These are phyloP conservation scores for Phyllotis vaccarum DNA, from an alignment of 2,797 vertebrate species.

Conservation along the genomic window DNA sequence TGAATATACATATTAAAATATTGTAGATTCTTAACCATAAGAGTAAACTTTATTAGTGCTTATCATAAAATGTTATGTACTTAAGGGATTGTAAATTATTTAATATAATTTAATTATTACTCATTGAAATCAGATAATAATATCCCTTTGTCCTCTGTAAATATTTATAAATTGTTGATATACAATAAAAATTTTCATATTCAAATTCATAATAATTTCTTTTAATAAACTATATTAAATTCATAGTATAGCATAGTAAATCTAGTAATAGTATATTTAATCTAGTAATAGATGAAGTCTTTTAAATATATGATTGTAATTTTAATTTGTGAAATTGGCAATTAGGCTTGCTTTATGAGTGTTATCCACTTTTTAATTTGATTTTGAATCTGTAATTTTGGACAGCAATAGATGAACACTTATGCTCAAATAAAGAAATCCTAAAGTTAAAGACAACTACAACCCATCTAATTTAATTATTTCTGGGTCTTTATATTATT, in stretches of 20 bases:
- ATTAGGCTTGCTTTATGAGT: not conserved
- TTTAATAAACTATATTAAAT: not conserved
- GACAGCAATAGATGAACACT: not conserved
- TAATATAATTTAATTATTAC: not conserved
- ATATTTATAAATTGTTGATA: not conserved
- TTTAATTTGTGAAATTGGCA: constrained; percentile 23
- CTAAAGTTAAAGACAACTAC: not conserved
- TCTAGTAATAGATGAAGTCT: constrained; percentile 2
- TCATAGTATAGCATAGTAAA: too few relatives aligned
- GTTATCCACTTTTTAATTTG: not conserved
- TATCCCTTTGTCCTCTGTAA: not conserved
- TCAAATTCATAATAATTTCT: not conserved
- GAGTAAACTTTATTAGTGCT: not conserved
- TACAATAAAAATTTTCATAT: not conserved
- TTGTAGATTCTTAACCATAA: not conserved
- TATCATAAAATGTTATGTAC: not conserved
- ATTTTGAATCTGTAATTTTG: not conserved
- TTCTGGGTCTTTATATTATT: constrained; percentile 60
- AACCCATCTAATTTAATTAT: constrained; percentile 24
- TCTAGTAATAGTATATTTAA: too few relatives aligned
- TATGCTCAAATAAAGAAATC: not conserved
- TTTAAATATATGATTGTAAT: not conserved
- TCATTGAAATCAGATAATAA: not conserved
- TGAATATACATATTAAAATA: not conserved
- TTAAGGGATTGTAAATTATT: not conserved